Base-by-base conservation (phyloP, 2,888 invertebrate species). In the Mythimna ferrago region DNA sequence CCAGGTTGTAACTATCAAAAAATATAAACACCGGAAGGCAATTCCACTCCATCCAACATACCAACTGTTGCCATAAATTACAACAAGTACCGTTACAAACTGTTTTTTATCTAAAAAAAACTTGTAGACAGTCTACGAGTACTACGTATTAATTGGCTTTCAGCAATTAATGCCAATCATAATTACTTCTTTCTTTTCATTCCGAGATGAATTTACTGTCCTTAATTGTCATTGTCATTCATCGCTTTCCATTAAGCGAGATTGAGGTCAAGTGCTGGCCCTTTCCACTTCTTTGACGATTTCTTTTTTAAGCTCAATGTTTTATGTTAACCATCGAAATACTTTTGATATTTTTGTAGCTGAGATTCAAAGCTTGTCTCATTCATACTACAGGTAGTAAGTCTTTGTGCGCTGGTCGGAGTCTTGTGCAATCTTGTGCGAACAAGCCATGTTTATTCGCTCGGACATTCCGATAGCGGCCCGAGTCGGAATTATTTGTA, bases 401-500 rank as follows among this genome's bases (percentile, higher is more conserved):
- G 71, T 71, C 77, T 76, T 79, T 81, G 71, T 71, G 69, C 48
- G 44, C 19, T 19, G 35, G 26, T 35, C 66, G 61, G 21, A 82
- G 83, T 80, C 83, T 73, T 80, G 79, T 85, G 79, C 77, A 83
- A 67, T 81, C 80, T 85, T 81, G 72, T 85, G 76, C 71, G 76
- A 81, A 85, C 84, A 84, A 71, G 74, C 64, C 71, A 66, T 85
- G 82, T 85, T 85, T 84, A 83, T 83, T 85, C 82, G 76, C 61
- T 70, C 63, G 86, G 75, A 80, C 69, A 83, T 85, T 81, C 68
- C 64, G 86, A 82, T 76, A 76, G 73, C 65, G 65, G 66, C 21
- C 63, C 51, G 63, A 64, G 64, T 77, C 66, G 44, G 74, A 78
- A 83, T 78, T 78, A 81, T 84, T 82, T 82, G 75, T 77, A 80